These are phyloP conservation scores for Parazoanthus swiftii DNA, from an alignment of 92 coral and sea anemone genomes.

Conservation along the genomic window DNA sequence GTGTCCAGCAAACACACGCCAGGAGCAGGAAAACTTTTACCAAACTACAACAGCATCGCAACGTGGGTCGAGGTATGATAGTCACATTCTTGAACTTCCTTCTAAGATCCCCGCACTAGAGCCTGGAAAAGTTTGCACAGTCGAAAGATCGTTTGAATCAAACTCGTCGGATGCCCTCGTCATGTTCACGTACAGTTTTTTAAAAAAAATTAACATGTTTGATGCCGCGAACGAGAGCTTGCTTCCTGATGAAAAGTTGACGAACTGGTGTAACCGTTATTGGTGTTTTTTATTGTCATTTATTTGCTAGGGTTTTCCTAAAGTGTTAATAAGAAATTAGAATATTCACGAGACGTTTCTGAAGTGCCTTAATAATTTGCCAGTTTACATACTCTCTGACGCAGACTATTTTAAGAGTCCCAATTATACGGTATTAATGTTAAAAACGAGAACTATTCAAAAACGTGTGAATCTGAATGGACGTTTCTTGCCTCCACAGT, in stretches of 20 bases:
- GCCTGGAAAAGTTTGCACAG: not conserved
- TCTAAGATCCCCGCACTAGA: not conserved
- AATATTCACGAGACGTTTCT: not conserved
- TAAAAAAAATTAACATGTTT: too few relatives aligned
- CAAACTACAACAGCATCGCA: constrained; percentile 70
- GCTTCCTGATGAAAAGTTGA: too few relatives aligned
- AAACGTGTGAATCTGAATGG: not conserved
- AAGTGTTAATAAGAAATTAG: not conserved
- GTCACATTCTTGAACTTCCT: not conserved
- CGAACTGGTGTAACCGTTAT: too few relatives aligned
- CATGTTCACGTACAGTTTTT: too few relatives aligned
- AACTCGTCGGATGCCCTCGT: too few relatives aligned
- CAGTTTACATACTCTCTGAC: not conserved
- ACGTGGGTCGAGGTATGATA: constrained; percentile 70
- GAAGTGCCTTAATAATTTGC: not conserved
- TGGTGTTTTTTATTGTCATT: too few relatives aligned
- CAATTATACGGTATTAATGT: too few relatives aligned
- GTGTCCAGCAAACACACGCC: constrained; percentile 22
- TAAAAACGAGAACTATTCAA: too few relatives aligned
- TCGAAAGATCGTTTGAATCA: not conserved
- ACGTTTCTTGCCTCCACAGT: constrained; percentile 16
- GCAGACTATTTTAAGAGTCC: too few relatives aligned
- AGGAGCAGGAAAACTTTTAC: constrained; percentile 21
- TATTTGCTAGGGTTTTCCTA: too few relatives aligned
- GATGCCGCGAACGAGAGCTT: too few relatives aligned